These are phyloP conservation scores for Kobus ellipsiprymnus DNA, from an alignment of 2,113 vertebrate genomes.

Conservation along the genomic window DNA sequence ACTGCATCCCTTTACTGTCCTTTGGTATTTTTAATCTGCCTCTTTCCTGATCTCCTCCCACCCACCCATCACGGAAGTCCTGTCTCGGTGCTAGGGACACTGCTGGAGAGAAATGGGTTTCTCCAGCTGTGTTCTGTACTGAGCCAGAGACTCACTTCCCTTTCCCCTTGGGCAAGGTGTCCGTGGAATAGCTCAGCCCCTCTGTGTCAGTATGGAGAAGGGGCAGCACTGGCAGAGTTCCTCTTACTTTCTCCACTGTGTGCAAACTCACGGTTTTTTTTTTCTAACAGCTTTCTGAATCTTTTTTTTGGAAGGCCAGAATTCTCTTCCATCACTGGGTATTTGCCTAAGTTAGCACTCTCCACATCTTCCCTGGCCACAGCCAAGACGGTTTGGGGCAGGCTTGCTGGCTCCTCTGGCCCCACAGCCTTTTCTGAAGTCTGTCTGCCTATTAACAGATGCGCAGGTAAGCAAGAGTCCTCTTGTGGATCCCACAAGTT, in stretches of 20 bases:
- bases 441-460: neutral
- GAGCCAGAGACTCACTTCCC: neutral
- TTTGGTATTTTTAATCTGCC: neutral
- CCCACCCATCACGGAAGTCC: neutral
- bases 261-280: neutral
- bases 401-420: neutral
- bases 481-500: neutral
- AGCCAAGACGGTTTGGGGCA: neutral
- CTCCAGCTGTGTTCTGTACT: neutral
- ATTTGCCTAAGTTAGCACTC: neutral
- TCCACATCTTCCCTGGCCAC: neutral
- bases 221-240: neutral
- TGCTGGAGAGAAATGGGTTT: neutral
- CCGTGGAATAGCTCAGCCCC: neutral
- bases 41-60: neutral
- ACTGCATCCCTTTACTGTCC: neutral
- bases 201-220: neutral
- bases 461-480: neutral
- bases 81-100: neutral
- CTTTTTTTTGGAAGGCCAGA: neutral
- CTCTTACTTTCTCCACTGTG: neutral
- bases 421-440: neutral
- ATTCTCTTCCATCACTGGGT: neutral
- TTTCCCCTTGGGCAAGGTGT: no score
- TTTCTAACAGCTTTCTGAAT: neutral